These are phyloP conservation scores for Mallotus villosus DNA, from an alignment of 2,797 vertebrate genomes.

Conservation along the genomic window DNA sequence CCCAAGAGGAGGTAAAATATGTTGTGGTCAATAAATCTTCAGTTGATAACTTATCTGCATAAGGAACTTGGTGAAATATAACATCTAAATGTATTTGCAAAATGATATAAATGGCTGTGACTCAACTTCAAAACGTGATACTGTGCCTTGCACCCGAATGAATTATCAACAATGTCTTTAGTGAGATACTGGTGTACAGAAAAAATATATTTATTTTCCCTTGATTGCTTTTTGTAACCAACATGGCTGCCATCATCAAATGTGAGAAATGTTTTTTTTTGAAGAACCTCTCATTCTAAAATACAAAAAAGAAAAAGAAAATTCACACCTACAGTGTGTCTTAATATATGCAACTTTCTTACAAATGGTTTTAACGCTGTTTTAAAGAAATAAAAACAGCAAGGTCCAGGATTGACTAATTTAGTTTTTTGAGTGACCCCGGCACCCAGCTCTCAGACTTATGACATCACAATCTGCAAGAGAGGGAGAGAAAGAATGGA, in stretches of 20 bases:
- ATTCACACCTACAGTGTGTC: conserved; percentile 62
- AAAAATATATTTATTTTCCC: conserved; percentile 61
- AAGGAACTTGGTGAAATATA: conserved; percentile 30
- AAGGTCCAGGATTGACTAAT: conserved; percentile 71
- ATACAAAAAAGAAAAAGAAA: conserved; percentile 75
- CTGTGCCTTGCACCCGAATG: conserved; percentile 41
- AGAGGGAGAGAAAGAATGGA: conserved; percentile 77
- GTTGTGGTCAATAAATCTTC: conserved; percentile 43
- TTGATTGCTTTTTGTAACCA: conserved; percentile 67
- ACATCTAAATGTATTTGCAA: conserved; percentile 23
- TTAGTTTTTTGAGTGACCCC: conserved; percentile 78
- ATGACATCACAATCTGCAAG: conserved; percentile 96
- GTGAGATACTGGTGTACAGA: conserved; percentile 34
- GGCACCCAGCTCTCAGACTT: conserved; percentile 86
- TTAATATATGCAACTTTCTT: conserved; percentile 57
- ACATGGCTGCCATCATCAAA: conserved; percentile 72
- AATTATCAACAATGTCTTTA: conserved; percentile 51
- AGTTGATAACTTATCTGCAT: conserved; percentile 46
- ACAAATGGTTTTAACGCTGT: conserved; percentile 63
- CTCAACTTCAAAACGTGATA: conserved; percentile 31
- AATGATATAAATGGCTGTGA: conserved; percentile 19
- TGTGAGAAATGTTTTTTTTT: conserved; percentile 52
- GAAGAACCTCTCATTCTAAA: conserved; percentile 53
- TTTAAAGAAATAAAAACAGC: conserved; percentile 68
- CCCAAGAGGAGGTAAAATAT: conserved; percentile 69